Evolutionary conservation across 2,888 invertebrate species (phyloP), one percentile per base, ranked within the genome.

Genomic region (Polymixis flavicincta): DNA sequence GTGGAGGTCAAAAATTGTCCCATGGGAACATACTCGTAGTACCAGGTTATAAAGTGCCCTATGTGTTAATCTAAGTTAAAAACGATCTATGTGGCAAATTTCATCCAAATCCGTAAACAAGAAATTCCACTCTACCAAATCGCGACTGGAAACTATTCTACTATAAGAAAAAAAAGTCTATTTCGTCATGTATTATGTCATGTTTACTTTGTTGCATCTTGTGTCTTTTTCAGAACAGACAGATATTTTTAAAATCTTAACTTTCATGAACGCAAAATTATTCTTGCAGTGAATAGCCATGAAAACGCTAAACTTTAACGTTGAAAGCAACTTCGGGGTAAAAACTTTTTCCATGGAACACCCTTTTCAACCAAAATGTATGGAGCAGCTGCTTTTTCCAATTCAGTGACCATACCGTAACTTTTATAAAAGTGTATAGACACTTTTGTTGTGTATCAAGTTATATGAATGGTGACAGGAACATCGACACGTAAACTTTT

Each of bases 221-320:
- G 22, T 55, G 13, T 55, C 19, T 22, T 50, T 22, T 52, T 28
- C 32, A 63, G 54, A n/a, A 75, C 14, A 32, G 25, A 54, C 42
- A 52, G 14, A 50, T 50, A 42, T 50, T 63, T 52, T 63, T 22
- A 32, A 17, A 50, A n/a, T 5, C 0, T 6, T 9, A 71, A 71
- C 50, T 50, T 78, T 19, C 8, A 28, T 57, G 2, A 57, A 63
- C 32, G 19, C 4, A 52, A 60, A 63, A 54, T 22, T 17, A 32
- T 32, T 78, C 45, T 32, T 45, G 1, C 42, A 13, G 22, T 19
- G 9, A 68, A 63, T 63, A 63, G 50, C 42, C 42, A 78, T 71
- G 68, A 57, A 71, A 78, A 63, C 14, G 25, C 17, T 42, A 22
- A 63, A 79, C 55, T 78, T 71, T 52, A 57, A 57, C 79, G 71